Conservation (phyloP, 2,888 invertebrate species). For the Cerastis leucographa region DNA sequence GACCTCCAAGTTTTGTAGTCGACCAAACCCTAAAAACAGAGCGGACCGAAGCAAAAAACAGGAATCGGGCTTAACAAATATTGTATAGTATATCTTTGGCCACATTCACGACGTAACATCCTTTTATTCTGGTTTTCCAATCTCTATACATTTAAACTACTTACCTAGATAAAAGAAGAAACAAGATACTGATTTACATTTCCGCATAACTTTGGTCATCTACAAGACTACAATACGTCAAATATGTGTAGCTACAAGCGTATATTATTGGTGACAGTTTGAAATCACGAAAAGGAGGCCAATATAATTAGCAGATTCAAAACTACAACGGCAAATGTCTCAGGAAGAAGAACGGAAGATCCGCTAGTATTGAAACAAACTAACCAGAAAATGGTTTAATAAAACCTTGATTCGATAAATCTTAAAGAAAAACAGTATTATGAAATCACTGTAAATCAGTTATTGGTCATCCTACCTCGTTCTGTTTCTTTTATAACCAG, state of each 20-base stretch:
- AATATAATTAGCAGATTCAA: constrained; percentile 25
- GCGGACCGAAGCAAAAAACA: constrained; percentile 31
- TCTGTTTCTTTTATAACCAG: not conserved
- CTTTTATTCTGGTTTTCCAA: constrained; percentile 6
- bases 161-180: not conserved
- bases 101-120: constrained; percentile 21
- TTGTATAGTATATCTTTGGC: constrained; percentile 12
- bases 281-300: constrained; percentile 26
- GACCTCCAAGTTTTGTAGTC: constrained; percentile 43
- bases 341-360: not conserved
- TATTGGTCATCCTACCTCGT: not conserved
- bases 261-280: not conserved
- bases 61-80: constrained; percentile 23
- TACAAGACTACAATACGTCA: not conserved
- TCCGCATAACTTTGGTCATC: not conserved
- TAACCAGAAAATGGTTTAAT: not conserved
- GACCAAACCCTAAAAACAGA: constrained; percentile 46
- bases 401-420: not conserved
- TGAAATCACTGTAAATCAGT: not conserved
- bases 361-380: not conserved
- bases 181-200: not conserved
- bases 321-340: not conserved
- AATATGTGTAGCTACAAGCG: not conserved
- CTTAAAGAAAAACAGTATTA: not conserved
- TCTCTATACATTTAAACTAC: not conserved